Percentiles rank a stretch among this genome's conserved stretches.
Evolutionary conservation across 2,113 vertebrate species (phyloP).

Genomic region (Octodon degus): DNA sequence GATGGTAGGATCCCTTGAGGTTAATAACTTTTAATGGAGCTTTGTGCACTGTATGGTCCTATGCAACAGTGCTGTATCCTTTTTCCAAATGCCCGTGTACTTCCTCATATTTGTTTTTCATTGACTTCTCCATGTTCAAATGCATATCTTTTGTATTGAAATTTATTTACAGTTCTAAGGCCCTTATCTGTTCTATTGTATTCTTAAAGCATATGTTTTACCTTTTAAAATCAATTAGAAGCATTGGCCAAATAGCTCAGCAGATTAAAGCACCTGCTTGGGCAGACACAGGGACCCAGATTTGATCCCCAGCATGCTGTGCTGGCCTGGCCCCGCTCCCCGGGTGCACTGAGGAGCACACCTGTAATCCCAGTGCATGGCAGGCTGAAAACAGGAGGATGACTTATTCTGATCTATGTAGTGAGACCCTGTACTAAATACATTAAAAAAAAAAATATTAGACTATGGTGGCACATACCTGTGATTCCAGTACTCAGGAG

Average conservation of each 20-base stretch:
- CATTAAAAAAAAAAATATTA: no score
- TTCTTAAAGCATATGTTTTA: slow-evolving; percentile 37
- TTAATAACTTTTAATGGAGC: background rate
- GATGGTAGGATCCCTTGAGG: background rate
- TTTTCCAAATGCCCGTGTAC: background rate
- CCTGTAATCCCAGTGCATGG: no score
- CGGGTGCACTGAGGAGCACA: no score
- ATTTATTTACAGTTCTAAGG: slow-evolving; percentile 45
- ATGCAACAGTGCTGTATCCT: background rate
- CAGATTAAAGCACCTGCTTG: no score
- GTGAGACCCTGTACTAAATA: no score
- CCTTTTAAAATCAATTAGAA: background rate
- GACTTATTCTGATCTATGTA: no score
- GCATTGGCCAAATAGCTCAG: no score
- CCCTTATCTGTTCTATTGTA: slow-evolving; percentile 6
- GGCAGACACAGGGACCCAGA: no score
- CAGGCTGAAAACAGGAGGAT: no score
- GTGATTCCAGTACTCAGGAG: background rate
- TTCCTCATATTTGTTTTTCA: slow-evolving; percentile 21
- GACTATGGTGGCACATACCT: background rate
- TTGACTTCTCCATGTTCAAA: background rate
- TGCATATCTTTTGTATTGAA: slow-evolving; percentile 19
- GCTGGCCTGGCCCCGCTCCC: no score
- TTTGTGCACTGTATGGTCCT: background rate
- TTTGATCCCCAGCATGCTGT: no score